A percentile compares a stretch with the other conserved stretches of the same genome.
These are phyloP conservation scores for Chymomyza fuscimana DNA, from an alignment of 2,888 invertebrate genomes.

Conservation along the genomic window DNA sequence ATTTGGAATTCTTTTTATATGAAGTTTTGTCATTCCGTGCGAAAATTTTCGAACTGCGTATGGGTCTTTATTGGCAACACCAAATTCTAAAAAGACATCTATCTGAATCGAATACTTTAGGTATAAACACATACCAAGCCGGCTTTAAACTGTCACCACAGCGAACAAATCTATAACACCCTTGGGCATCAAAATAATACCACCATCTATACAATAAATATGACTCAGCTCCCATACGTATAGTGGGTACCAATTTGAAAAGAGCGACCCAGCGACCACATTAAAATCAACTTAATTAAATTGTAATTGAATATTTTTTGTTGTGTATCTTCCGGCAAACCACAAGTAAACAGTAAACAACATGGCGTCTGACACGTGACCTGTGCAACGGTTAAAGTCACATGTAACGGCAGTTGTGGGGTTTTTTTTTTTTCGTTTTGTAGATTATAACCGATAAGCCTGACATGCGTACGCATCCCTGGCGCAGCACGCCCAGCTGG, in stretches of 20 bases:
- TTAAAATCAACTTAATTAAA: constrained; percentile 63
- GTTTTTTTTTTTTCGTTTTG: not conserved
- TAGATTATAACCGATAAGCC: not conserved
- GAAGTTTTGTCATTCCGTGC: too few relatives aligned
- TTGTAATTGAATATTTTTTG: constrained; percentile 62
- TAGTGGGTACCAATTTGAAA: not conserved
- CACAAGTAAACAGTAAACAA: not conserved
- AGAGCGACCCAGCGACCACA: constrained; percentile 5
- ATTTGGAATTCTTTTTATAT: too few relatives aligned
- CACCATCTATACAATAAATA: too few relatives aligned
- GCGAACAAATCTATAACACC: too few relatives aligned
- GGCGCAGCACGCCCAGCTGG: not conserved
- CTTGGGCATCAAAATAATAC: too few relatives aligned
- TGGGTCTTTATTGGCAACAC: too few relatives aligned
- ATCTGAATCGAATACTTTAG: not conserved
- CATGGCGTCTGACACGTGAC: constrained; percentile 9
- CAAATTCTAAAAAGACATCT: too few relatives aligned
- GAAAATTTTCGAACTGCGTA: too few relatives aligned
- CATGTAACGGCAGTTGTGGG: not conserved
- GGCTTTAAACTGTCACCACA: not conserved
- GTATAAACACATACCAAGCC: not conserved
- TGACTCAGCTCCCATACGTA: too few relatives aligned
- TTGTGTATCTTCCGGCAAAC: constrained; percentile 20
- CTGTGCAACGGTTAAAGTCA: not conserved
- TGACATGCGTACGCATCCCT: not conserved